Evolutionary conservation across 2,113 vertebrate species (phyloP).

Genomic region (Syngnathoides biaculeatus): DNA sequence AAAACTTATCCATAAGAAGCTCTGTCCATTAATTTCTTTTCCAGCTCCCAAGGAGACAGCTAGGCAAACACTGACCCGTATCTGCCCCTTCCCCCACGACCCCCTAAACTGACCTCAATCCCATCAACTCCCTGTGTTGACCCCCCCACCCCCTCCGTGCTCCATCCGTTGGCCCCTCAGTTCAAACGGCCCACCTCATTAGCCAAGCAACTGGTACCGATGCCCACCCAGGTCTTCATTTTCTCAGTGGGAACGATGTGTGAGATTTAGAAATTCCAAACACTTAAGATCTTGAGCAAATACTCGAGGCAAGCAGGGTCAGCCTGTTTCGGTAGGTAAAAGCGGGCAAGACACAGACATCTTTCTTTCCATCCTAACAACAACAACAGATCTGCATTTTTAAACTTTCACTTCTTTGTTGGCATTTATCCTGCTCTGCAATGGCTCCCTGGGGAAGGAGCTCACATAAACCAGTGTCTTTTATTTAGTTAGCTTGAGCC

Average conservation of each 20-base stretch:
- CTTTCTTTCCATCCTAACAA: conserved; percentile 13
- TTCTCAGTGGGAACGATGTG: conserved; percentile 17
- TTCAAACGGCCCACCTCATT: conserved; percentile 31
- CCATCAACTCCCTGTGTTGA: conserved; percentile 19
- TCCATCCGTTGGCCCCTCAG: conserved; percentile 33
- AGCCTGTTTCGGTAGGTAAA: conserved; percentile 16
- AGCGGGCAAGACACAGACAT: conserved; percentile 19
- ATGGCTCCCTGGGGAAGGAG: background rate
- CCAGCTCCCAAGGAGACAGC: conserved; percentile 50
- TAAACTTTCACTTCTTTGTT: background rate
- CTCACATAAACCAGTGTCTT: background rate
- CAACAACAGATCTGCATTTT: background rate
- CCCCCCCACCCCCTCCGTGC: conserved; percentile 13
- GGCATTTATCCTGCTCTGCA: background rate
- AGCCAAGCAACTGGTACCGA: conserved; percentile 47
- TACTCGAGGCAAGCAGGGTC: conserved; percentile 34
- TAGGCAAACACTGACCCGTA: conserved; percentile 64
- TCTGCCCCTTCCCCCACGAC: conserved; percentile 35
- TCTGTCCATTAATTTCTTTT: conserved; percentile 7
- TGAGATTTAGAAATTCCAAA: conserved; percentile 39
- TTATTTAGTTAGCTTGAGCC: background rate
- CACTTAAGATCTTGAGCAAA: conserved; percentile 55
- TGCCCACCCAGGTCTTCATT: conserved; percentile 54
- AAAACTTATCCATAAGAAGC: background rate
- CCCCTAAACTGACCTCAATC: conserved; percentile 43